These are phyloP conservation scores for Napeogenes sylphis DNA, from an alignment of 2,888 invertebrate species.

Conservation along the genomic window DNA sequence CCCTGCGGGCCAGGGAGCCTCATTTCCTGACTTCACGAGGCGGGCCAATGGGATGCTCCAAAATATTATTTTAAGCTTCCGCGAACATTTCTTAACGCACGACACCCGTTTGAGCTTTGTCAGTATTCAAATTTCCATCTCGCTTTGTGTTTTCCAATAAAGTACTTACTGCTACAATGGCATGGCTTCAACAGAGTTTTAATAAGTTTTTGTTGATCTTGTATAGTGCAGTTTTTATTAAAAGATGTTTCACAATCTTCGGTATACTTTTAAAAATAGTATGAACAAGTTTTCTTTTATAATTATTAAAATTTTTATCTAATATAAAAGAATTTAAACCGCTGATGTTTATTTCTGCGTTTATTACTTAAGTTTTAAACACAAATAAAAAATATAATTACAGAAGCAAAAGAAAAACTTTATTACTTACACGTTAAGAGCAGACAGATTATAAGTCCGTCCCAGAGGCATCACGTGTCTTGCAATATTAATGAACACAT, in stretches of 20 bases:
- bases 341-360: neutral
- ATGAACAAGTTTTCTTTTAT: too few species aligned
- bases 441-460: neutral
- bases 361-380: neutral
- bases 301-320: too few species aligned
- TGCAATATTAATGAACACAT: too few species aligned
- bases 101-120: slow-evolving; percentile 49
- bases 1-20: slow-evolving; percentile 70
- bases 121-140: slow-evolving; percentile 49
- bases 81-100: slow-evolving; percentile 65
- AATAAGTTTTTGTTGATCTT: slow-evolving; percentile 21
- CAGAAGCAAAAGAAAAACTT: neutral
- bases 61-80: slow-evolving; percentile 74
- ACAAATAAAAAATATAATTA: neutral
- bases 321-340: too few species aligned
- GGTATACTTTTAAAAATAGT: too few species aligned
- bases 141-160: slow-evolving; percentile 34
- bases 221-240: slow-evolving; percentile 6
- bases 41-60: slow-evolving; percentile 54
- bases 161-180: slow-evolving; percentile 23
- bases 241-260: neutral
- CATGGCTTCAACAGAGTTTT: slow-evolving; percentile 17
- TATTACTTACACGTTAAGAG: neutral
- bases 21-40: slow-evolving; percentile 69
- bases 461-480: too few species aligned